Percentiles rank a stretch among this genome's conserved stretches.
phyloP scores from a whole-genome alignment of 2,797 vertebrate genomes.

The Acipenser transmontanus region DNA sequence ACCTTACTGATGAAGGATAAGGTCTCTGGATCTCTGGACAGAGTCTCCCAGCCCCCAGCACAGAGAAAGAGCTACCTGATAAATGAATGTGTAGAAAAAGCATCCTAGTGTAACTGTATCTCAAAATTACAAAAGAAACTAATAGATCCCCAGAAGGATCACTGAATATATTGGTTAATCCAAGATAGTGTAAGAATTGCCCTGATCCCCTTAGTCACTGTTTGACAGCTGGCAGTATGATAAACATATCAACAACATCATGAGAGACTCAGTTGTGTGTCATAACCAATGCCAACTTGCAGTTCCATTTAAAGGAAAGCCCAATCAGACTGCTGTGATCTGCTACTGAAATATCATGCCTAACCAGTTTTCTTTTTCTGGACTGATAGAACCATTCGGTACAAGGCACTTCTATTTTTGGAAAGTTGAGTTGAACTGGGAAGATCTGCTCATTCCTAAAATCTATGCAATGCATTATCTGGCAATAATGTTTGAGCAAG shows the following conservation, averaged over 20 bases:
- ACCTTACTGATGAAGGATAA: too few relatives aligned
- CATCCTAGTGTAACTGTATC: too few relatives aligned
- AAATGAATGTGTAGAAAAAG: too few relatives aligned
- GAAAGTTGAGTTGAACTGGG: constrained; percentile 32
- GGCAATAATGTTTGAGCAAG: constrained; percentile 12
- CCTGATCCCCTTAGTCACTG: constrained; percentile 37
- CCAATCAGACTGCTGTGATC: constrained; percentile 40
- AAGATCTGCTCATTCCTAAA: constrained; percentile 35
- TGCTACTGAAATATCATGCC: constrained; percentile 45
- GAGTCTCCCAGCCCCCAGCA: too few relatives aligned
- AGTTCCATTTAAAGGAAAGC: constrained; percentile 27
- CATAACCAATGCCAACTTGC: constrained; percentile 37
- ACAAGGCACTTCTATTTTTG: constrained; percentile 26
- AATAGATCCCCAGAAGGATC: constrained; percentile 45
- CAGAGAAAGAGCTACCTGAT: too few relatives aligned
- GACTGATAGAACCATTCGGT: constrained; percentile 7
- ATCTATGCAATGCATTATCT: constrained; percentile 23
- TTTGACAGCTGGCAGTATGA: constrained; percentile 44
- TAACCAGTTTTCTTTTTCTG: constrained; percentile 27
- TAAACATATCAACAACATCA: constrained; percentile 40
- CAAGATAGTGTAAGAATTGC: constrained; percentile 46
- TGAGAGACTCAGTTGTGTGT: constrained; percentile 34
- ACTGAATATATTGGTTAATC: constrained; percentile 54
- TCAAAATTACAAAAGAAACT: constrained; percentile 18
- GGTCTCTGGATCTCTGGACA: too few relatives aligned